A percentile compares a stretch with the other conserved stretches of the same genome.
phyloP scores from a whole-genome alignment of 1,140 invertebrate genomes.

The Artemia franciscana region DNA sequence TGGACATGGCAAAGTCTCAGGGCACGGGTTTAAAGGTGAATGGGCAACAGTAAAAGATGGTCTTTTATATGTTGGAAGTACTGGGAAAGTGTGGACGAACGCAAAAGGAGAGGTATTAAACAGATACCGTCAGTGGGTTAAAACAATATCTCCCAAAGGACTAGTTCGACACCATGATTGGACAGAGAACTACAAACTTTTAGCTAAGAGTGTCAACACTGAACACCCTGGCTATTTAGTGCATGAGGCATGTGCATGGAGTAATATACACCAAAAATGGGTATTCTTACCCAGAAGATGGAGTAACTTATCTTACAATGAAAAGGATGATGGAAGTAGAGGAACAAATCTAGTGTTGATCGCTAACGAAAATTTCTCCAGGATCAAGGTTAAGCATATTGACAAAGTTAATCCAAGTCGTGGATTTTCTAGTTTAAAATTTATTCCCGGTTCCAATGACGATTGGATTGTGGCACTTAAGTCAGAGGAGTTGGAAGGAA shows the following conservation, averaged over 20 bases:
- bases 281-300: constrained; percentile 81
- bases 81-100: constrained; percentile 97
- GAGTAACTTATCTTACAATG: constrained; percentile 65
- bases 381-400: constrained; percentile 30
- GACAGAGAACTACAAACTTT: constrained; percentile 30
- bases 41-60: constrained; percentile 89
- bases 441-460: constrained; percentile 72
- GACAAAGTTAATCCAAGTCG: constrained; percentile 46
- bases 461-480: constrained; percentile 73
- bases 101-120: constrained; percentile 55
- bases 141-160: constrained; percentile 51
- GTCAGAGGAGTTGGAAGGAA: constrained; percentile 72
- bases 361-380: constrained; percentile 50
- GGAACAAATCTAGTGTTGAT: constrained; percentile 75
- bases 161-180: constrained; percentile 55
- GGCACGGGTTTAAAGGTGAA: constrained; percentile 82
- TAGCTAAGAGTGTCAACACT: constrained; percentile 30
- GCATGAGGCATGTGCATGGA: constrained; percentile 84
- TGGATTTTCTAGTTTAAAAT: constrained; percentile 96
- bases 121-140: constrained; percentile 83
- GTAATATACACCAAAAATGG: constrained; percentile 55
- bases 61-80: constrained; percentile 69
- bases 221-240: constrained; percentile 78
- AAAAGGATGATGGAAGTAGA: constrained; percentile 64
- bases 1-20: constrained; percentile 56